A percentile compares a stretch with the other conserved stretches of the same genome.
phyloP scores from a whole-genome alignment of 1,140 invertebrate species.

The Bemisia tabaci region DNA sequence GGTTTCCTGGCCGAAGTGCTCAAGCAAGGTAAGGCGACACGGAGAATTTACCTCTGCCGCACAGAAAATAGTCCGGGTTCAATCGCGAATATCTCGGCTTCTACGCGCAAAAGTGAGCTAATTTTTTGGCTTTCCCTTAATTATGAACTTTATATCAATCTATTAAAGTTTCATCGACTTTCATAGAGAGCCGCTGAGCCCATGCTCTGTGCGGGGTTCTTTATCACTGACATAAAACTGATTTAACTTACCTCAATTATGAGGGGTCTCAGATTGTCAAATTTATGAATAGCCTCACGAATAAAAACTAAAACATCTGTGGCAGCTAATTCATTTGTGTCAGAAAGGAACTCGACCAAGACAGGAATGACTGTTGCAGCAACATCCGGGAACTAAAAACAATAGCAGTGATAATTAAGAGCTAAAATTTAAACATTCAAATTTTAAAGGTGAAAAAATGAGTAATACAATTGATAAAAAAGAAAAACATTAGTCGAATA shows the following conservation, averaged over 20 bases:
- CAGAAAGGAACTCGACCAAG: conserved; percentile 89
- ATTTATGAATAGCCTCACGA: conserved; percentile 86
- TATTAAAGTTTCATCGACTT: too few relatives aligned
- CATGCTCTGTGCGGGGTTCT: too few relatives aligned
- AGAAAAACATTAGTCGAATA: too few relatives aligned
- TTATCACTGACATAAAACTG: not conserved
- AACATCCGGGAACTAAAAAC: conserved; percentile 79
- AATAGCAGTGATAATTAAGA: conserved; percentile 9
- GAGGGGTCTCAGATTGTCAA: conserved; percentile 60
- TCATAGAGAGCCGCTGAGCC: too few relatives aligned
- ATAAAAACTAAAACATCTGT: conserved; percentile 90
- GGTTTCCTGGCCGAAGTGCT: too few relatives aligned
- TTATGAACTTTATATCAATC: too few relatives aligned
- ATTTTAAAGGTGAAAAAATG: conserved; percentile 6
- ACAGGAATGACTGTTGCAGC: conserved; percentile 86
- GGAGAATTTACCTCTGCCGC: too few relatives aligned
- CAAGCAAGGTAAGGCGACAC: too few relatives aligned
- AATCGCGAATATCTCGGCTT: too few relatives aligned
- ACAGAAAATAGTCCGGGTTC: too few relatives aligned
- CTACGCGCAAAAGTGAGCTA: too few relatives aligned
- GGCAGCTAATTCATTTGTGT: conserved; percentile 86
- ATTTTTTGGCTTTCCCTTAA: too few relatives aligned
- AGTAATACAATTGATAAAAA: conserved; percentile 6
- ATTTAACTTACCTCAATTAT: conserved; percentile 56
- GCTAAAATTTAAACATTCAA: conserved; percentile 7